These are phyloP conservation scores for Sisyra nigra DNA, from an alignment of 2,888 invertebrate genomes.

Conservation along the genomic window DNA sequence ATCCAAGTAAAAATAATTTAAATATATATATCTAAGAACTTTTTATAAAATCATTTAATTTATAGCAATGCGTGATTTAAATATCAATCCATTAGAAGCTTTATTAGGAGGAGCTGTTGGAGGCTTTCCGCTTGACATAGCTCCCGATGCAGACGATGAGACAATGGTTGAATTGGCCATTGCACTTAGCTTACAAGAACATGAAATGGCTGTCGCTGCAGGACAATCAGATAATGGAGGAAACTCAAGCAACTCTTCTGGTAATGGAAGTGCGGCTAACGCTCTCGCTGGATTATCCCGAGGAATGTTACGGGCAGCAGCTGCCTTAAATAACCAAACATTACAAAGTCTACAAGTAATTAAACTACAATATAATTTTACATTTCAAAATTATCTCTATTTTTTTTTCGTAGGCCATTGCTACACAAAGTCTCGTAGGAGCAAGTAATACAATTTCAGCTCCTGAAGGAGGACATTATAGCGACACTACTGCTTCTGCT, in stretches of 20 bases:
- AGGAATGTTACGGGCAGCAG: slow-evolving; percentile 13
- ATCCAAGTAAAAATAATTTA: background rate
- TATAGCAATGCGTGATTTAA: slow-evolving; percentile 11
- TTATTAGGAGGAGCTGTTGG: slow-evolving; percentile 32
- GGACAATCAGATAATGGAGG: slow-evolving; percentile 16
- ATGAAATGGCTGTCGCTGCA: slow-evolving; percentile 34
- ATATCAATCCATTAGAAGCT: slow-evolving; percentile 29
- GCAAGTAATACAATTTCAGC: slow-evolving; percentile 16
- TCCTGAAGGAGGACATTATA: slow-evolving; percentile 46
- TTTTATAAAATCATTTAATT: background rate
- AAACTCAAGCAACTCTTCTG: slow-evolving; percentile 20
- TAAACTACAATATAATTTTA: slow-evolving; percentile 1
- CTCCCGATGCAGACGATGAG: slow-evolving; percentile 92
- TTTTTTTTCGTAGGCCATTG: slow-evolving; percentile 2
- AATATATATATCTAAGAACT: background rate
- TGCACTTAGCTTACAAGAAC: slow-evolving; percentile 81
- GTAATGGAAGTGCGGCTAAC: slow-evolving; percentile 18
- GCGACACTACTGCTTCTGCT: slow-evolving; percentile 71
- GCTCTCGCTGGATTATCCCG: slow-evolving; percentile 19
- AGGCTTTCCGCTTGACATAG: slow-evolving; percentile 69
- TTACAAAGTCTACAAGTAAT: slow-evolving; percentile 32
- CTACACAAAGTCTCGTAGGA: slow-evolving; percentile 10
- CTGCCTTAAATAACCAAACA: slow-evolving; percentile 19
- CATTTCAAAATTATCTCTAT: background rate
- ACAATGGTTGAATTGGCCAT: slow-evolving; percentile 94